A percentile compares a stretch with the other conserved stretches of the same genome.
Conservation (phyloP, 2,797 vertebrate species). For the Manis crassicaudata region DNA sequence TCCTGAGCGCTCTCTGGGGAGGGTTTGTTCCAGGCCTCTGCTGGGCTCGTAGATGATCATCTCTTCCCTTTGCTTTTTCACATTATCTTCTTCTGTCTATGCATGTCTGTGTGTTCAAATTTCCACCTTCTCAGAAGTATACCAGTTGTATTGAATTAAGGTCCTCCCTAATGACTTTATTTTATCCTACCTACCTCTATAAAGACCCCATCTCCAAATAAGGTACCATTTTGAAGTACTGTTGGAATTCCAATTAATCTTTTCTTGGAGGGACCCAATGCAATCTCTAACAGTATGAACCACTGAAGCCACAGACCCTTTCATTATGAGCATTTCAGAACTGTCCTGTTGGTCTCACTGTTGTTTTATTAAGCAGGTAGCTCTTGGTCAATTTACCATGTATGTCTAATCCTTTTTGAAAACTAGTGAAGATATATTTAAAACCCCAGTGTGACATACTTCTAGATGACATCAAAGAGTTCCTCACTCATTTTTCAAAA, state of each 20-base stretch:
- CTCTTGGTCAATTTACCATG: neutral
- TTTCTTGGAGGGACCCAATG: neutral
- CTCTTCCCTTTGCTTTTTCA: neutral
- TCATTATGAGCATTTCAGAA: neutral
- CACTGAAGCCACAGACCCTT: neutral
- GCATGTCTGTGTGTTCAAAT: neutral
- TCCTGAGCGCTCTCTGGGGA: neutral
- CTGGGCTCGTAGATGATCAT: neutral
- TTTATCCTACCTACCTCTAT: neutral
- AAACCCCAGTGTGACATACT: slow-evolving; percentile 5
- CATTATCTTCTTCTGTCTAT: neutral
- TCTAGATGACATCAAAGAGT: neutral
- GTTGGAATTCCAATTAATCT: neutral
- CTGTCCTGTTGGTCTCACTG: neutral
- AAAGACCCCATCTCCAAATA: neutral
- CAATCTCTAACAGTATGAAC: neutral
- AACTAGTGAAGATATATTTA: neutral
- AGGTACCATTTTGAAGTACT: neutral
- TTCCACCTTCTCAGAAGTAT: neutral
- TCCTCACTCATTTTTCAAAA: neutral
- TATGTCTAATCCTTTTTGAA: neutral
- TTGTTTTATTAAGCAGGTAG: neutral
- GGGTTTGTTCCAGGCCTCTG: neutral
- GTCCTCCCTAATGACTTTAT: neutral
- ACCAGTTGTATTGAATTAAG: neutral